Evolutionary conservation across 2,113 vertebrate genomes (phyloP).

Genomic region (Gymnobelideus leadbeateri): DNA sequence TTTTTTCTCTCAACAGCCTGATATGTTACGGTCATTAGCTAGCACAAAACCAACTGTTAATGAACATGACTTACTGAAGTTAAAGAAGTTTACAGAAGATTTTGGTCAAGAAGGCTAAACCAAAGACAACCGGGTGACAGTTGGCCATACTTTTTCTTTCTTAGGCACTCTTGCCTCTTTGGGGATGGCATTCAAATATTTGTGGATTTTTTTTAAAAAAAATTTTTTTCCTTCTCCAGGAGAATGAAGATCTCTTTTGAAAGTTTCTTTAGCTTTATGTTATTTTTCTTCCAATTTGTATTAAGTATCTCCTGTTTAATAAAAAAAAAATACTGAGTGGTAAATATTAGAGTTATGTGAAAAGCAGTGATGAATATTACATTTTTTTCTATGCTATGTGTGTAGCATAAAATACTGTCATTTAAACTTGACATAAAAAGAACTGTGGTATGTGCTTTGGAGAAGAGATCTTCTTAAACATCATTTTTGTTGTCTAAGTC

Average conservation of each 20-base stretch:
- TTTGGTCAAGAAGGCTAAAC: conserved; percentile 98
- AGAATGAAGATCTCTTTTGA: conserved; percentile 73
- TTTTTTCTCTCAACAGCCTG: conserved; percentile 83
- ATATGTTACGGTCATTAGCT: conserved; percentile 92
- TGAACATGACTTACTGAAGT: conserved; percentile 94
- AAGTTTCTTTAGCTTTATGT: conserved; percentile 76
- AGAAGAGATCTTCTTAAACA: conserved; percentile 46
- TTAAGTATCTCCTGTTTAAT: conserved; percentile 80
- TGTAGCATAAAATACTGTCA: conserved; percentile 68
- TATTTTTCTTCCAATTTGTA: conserved; percentile 80
- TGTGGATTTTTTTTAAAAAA: conserved; percentile 72
- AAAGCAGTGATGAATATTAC: conserved; percentile 60
- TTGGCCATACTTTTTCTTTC: conserved; percentile 65
- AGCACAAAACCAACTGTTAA: conserved; percentile 97
- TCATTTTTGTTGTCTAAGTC: conserved; percentile 68
- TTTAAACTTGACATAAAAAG: conserved; percentile 55
- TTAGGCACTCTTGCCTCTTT: conserved; percentile 77
- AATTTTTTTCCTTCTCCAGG: conserved; percentile 72
- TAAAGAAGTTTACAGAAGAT: conserved; percentile 98
- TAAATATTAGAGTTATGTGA: conserved; percentile 68
- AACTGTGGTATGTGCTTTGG: conserved; percentile 60
- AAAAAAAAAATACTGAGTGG: conserved; percentile 67
- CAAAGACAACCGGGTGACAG: conserved; percentile 55
- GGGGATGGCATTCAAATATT: conserved; percentile 75
- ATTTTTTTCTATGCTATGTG: conserved; percentile 64